phyloP scores from a whole-genome alignment of 2,113 vertebrate genomes.

The Camelus dromedarius region DNA sequence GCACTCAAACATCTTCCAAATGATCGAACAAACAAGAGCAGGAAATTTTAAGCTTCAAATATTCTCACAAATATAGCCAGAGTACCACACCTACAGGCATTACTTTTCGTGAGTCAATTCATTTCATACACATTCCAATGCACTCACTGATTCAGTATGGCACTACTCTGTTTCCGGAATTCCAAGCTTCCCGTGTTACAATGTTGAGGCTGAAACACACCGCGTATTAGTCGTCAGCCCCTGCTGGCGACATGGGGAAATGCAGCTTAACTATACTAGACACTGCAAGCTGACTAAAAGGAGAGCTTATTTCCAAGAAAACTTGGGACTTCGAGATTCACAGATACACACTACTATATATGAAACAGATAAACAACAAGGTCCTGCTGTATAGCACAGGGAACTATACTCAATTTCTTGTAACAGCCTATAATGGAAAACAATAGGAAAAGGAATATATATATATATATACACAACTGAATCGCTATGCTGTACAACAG shows the following conservation, averaged over 20 bases:
- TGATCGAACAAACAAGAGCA: background rate
- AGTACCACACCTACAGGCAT: background rate
- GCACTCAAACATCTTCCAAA: background rate
- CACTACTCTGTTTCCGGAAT: background rate
- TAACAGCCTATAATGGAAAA: no score
- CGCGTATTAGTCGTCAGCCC: slow-evolving; percentile 43
- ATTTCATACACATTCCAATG: background rate
- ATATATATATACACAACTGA: no score
- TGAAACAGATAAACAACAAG: no score
- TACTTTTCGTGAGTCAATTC: background rate
- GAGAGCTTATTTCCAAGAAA: background rate
- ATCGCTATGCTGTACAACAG: no score
- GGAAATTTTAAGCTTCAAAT: slow-evolving; percentile 6
- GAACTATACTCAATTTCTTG: no score
- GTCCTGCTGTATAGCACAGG: no score
- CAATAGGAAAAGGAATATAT: no score
- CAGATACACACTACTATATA: no score
- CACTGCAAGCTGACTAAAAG: background rate
- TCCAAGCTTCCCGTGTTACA: background rate
- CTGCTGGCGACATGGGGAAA: slow-evolving; percentile 62
- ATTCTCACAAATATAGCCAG: background rate
- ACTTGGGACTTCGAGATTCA: no score
- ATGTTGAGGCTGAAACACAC: background rate
- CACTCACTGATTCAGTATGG: background rate
- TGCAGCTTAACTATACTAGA: slow-evolving; percentile 32